phyloP scores from a whole-genome alignment of 2,888 invertebrate species.

The Cephus sareptanus region DNA sequence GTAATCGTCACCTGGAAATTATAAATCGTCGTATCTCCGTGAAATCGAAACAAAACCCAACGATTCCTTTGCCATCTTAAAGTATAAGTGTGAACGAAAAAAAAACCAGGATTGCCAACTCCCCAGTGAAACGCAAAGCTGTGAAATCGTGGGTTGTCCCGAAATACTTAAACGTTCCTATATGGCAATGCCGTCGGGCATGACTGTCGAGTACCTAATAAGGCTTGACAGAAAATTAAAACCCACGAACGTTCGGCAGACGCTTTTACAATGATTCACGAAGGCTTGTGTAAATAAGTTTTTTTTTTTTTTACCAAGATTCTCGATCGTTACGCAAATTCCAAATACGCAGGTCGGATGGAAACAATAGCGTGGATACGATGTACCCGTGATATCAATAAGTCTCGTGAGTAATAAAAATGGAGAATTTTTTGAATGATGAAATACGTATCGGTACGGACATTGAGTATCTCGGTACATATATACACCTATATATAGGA shows the following conservation, averaged over 20 bases:
- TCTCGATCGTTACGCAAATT: background rate
- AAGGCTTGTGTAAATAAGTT: background rate
- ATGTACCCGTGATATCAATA: background rate
- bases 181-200: background rate
- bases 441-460: background rate
- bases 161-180: background rate
- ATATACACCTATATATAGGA: background rate
- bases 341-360: background rate
- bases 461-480: background rate
- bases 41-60: background rate
- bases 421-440: background rate
- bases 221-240: background rate
- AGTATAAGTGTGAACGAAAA: background rate
- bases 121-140: background rate
- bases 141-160: background rate
- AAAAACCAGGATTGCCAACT: background rate
- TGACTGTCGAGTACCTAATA: background rate
- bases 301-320: background rate
- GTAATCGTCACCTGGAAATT: background rate
- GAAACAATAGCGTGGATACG: background rate
- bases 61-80: background rate
- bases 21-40: background rate
- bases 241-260: background rate
- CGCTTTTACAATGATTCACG: background rate
- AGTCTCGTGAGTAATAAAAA: background rate